A percentile compares a stretch with the other conserved stretches of the same genome.
These are phyloP conservation scores for Coleophora flavipennella DNA, from an alignment of 2,888 invertebrate species.

Conservation along the genomic window DNA sequence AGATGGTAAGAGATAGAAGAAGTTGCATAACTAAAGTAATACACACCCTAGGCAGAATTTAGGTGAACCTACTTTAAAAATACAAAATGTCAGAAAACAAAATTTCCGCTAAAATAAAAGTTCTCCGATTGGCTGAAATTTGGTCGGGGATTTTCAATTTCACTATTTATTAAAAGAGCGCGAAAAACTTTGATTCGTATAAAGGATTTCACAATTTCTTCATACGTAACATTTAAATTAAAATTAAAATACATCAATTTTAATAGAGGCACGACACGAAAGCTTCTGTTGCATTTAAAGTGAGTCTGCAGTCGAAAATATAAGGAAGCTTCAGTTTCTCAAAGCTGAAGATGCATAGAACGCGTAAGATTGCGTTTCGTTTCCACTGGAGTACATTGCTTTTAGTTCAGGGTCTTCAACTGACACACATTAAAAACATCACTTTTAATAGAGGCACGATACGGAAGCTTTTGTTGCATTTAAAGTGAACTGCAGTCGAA, in stretches of 20 bases:
- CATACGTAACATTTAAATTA: background rate
- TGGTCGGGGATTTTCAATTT: too few species aligned
- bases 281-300: background rate
- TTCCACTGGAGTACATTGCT: background rate
- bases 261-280: background rate
- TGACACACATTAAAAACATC: background rate
- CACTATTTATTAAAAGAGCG: too few species aligned
- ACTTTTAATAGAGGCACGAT: constrained; percentile 1
- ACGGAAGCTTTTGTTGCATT: constrained; percentile 1
- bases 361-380: constrained; percentile 1
- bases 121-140: too few species aligned
- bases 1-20: too few species aligned
- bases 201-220: too few species aligned
- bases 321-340: background rate
- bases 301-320: background rate
- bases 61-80: too few species aligned
- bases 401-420: background rate
- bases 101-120: too few species aligned
- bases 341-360: background rate
- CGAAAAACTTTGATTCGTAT: too few species aligned
- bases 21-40: too few species aligned
- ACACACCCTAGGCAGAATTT: too few species aligned
- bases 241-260: constrained; percentile 1
- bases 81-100: too few species aligned
- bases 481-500: background rate